Percentiles rank a stretch among this genome's conserved stretches.
Conservation (phyloP, 2,888 invertebrate genomes). For the Cephalotes varians region DNA sequence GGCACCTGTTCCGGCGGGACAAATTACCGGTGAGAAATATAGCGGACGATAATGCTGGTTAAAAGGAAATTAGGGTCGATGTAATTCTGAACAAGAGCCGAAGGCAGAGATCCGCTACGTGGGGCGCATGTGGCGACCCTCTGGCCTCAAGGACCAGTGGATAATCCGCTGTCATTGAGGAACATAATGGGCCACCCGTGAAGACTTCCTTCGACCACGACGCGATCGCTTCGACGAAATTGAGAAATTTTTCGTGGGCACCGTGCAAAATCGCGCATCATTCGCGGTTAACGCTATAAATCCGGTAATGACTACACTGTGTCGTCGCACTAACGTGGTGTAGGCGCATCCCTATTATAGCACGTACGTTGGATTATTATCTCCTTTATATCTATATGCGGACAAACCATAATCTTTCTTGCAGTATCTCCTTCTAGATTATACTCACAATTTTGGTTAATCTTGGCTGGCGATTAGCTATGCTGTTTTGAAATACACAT, state of each 20-base stretch:
- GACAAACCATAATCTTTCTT: background rate
- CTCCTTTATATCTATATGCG: background rate
- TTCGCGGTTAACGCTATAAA: constrained; percentile 36
- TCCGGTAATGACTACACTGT: constrained; percentile 25
- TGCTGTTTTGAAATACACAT: constrained; percentile 1
- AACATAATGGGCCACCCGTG: constrained; percentile 78
- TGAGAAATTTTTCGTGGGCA: constrained; percentile 77
- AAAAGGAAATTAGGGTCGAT: constrained; percentile 76
- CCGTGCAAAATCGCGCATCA: constrained; percentile 68
- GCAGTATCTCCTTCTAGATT: background rate
- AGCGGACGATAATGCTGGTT: constrained; percentile 72
- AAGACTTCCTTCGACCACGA: constrained; percentile 57
- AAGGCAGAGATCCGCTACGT: constrained; percentile 40
- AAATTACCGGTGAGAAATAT: constrained; percentile 64
- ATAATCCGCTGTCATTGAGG: constrained; percentile 77
- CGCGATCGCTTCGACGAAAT: constrained; percentile 68
- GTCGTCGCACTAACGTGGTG: constrained; percentile 8
- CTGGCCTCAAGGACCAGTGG: constrained; percentile 65
- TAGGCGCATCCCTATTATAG: background rate
- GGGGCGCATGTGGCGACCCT: constrained; percentile 44
- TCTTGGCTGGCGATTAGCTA: background rate
- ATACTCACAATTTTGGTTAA: background rate
- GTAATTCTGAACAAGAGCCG: constrained; percentile 58
- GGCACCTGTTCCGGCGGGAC: constrained; percentile 72
- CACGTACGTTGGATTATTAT: background rate